Evolutionary conservation across 2,797 vertebrate genomes (phyloP).

Genomic region (Poeciliopsis infans): DNA sequence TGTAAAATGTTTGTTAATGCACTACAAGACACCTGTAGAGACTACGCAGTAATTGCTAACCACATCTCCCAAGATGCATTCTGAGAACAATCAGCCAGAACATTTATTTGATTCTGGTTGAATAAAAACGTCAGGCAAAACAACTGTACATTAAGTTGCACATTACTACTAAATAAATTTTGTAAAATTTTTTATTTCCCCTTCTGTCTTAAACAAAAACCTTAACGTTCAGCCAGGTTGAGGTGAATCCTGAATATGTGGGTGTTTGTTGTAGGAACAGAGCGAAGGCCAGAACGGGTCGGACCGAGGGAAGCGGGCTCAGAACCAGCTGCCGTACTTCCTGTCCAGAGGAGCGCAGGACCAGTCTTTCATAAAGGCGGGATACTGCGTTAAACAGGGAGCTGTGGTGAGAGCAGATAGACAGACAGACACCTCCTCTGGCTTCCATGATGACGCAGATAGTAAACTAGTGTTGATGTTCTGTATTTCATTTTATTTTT

Average conservation of each 20-base stretch:
- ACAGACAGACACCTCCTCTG: not conserved
- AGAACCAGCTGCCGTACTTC: conserved; percentile 87
- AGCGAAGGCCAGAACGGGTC: conserved; percentile 82
- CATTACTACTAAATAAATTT: not conserved
- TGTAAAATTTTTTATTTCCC: too few species aligned
- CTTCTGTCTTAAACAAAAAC: not conserved
- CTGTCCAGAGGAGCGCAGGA: conserved; percentile 84
- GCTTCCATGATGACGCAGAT: not conserved
- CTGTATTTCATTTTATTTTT: conserved; percentile 8
- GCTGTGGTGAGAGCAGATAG: conserved; percentile 84
- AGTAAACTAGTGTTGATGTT: not conserved
- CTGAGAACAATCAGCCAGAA: not conserved
- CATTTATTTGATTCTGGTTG: not conserved
- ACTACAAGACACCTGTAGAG: not conserved
- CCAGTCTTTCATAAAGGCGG: conserved; percentile 88
- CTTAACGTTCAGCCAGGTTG: not conserved
- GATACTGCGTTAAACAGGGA: conserved; percentile 95
- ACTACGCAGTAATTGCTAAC: not conserved
- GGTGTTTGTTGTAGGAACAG: conserved; percentile 70
- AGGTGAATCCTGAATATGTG: not conserved
- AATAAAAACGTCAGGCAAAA: not conserved
- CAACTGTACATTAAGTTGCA: not conserved
- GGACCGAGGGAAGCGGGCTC: conserved; percentile 85
- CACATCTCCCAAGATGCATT: not conserved
- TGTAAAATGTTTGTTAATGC: not conserved